phyloP scores from a whole-genome alignment of 2,888 invertebrate species.

The Nebria salina region DNA sequence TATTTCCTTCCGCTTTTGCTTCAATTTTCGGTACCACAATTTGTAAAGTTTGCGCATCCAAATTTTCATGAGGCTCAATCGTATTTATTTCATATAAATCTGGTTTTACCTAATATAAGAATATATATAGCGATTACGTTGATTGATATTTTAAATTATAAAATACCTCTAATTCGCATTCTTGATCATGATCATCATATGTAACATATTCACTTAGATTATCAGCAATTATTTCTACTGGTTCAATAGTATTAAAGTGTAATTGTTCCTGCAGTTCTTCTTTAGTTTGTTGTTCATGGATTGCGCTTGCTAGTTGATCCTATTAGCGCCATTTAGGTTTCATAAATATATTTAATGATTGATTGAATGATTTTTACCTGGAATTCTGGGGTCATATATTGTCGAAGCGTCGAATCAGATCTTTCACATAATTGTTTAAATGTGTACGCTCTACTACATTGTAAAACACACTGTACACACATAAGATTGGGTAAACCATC shows the following conservation, averaged over 20 bases:
- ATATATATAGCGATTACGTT: neutral
- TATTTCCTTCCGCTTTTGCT: constrained; percentile 38
- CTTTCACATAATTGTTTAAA: constrained; percentile 65
- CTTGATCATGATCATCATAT: constrained; percentile 51
- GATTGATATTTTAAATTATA: constrained; percentile 2
- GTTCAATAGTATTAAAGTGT: constrained; percentile 56
- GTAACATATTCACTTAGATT: constrained; percentile 55
- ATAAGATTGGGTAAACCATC: constrained; percentile 64
- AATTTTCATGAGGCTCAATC: constrained; percentile 48
- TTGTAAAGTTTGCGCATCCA: constrained; percentile 46
- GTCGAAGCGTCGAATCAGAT: constrained; percentile 61
- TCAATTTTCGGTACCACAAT: constrained; percentile 37
- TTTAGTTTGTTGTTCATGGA: constrained; percentile 53
- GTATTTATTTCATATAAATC: constrained; percentile 50
- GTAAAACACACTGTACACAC: constrained; percentile 66
- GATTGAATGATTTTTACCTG: constrained; percentile 55
- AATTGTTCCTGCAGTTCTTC: constrained; percentile 58
- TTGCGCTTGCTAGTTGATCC: constrained; percentile 56
- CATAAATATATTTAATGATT: neutral
- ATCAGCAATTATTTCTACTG: constrained; percentile 55
- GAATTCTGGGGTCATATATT: constrained; percentile 61
- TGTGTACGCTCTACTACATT: constrained; percentile 65
- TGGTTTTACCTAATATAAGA: constrained; percentile 45
- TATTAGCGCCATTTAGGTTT: constrained; percentile 44
- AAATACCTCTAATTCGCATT: constrained; percentile 49